Conservation (phyloP, 2,888 invertebrate species). For the Trilocha varians region DNA sequence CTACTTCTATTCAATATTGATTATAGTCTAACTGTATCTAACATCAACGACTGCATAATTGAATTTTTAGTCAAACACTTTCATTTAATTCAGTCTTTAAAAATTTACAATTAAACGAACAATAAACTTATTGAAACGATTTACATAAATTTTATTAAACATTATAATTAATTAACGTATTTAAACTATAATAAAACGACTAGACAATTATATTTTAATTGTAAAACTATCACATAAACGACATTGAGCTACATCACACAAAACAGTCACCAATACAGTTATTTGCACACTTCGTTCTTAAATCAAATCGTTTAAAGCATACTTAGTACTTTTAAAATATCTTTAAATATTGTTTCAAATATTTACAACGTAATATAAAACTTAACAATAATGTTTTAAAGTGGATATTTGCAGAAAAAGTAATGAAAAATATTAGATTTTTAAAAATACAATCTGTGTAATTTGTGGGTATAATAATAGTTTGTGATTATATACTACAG, state of each 20-base stretch:
- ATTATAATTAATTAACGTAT: background rate
- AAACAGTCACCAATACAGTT: background rate
- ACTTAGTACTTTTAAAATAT: no score
- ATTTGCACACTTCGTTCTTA: background rate
- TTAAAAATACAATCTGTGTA: no score
- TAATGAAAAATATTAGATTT: no score
- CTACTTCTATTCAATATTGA: constrained; percentile 12
- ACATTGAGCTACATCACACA: constrained; percentile 36
- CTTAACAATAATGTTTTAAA: no score
- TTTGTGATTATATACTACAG: background rate
- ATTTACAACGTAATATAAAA: no score
- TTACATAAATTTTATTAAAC: no score
- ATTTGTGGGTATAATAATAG: no score
- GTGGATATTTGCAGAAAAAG: no score
- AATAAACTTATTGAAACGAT: constrained; percentile 17
- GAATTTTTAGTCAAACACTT: constrained; percentile 51
- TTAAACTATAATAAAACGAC: constrained; percentile 16
- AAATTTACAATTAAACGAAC: constrained; percentile 54
- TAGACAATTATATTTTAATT: constrained; percentile 14
- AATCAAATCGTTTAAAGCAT: background rate
- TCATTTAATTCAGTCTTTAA: constrained; percentile 68
- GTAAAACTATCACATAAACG: constrained; percentile 28
- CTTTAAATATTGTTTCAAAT: no score
- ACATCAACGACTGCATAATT: constrained; percentile 62
- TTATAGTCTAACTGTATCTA: no score